Conservation (phyloP, 2,113 vertebrate genomes). For the Misgurnus mizolepis region DNA sequence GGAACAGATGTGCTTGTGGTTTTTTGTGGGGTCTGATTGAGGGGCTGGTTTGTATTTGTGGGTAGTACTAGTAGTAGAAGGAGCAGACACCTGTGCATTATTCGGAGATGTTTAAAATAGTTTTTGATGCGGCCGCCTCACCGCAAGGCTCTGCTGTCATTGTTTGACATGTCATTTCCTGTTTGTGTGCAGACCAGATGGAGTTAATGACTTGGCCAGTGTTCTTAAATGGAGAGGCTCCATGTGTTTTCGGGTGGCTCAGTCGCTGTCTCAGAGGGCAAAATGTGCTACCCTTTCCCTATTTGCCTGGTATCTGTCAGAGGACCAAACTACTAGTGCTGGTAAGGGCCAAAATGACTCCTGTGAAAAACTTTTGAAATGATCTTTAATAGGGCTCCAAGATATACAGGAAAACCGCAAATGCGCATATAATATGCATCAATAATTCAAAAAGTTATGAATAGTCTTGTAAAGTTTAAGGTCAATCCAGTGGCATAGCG, state of each 20-base stretch:
- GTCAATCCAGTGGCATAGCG: too few relatives aligned
- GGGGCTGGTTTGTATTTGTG: background rate
- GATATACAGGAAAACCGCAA: too few relatives aligned
- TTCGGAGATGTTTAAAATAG: background rate
- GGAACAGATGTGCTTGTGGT: background rate
- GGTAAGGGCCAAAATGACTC: constrained; percentile 71
- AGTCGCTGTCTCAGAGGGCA: constrained; percentile 87
- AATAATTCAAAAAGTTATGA: too few relatives aligned
- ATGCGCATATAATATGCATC: too few relatives aligned
- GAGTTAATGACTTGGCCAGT: constrained; percentile 85
- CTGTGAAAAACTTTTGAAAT: background rate
- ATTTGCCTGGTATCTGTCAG: constrained; percentile 87
- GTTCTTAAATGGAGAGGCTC: constrained; percentile 85
- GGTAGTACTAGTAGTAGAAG: background rate
- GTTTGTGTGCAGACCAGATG: constrained; percentile 77
- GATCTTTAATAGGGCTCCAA: too few relatives aligned
- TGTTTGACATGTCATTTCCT: background rate
- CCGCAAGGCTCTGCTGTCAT: background rate
- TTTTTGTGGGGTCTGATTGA: constrained; percentile 16
- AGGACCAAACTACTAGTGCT: constrained; percentile 90
- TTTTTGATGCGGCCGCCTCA: too few relatives aligned
- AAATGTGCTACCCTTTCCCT: constrained; percentile 82
- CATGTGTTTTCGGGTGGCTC: constrained; percentile 91
- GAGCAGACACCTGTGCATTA: too few relatives aligned
- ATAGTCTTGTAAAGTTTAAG: too few relatives aligned